These are phyloP conservation scores for Crotalus horridus DNA, from an alignment of 2,113 vertebrate genomes.

Conservation along the genomic window DNA sequence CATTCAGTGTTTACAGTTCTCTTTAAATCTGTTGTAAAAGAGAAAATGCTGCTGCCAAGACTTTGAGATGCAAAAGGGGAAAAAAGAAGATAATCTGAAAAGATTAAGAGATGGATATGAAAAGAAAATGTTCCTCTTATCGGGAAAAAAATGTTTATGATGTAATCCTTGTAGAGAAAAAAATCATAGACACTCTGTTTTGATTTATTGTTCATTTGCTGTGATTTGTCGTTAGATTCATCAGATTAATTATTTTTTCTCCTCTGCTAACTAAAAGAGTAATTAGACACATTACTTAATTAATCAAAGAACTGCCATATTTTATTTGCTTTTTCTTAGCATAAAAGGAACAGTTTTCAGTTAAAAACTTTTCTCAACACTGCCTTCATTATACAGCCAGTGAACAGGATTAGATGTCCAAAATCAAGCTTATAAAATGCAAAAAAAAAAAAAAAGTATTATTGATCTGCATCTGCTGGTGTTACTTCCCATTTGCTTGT, in stretches of 20 bases:
- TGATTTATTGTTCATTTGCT: constrained; percentile 15
- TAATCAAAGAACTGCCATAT: constrained; percentile 2
- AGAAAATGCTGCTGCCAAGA: not conserved
- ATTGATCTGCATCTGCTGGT: not conserved
- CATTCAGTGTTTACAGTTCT: not conserved
- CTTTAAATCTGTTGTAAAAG: not conserved
- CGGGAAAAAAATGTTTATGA: not conserved
- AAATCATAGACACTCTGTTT: not conserved
- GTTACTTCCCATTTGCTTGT: not conserved
- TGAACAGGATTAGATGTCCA: not conserved
- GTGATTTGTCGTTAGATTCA: constrained; percentile 18
- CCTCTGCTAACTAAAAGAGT: constrained; percentile 5
- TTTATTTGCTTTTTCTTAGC: not conserved
- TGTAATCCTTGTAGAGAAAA: not conserved
- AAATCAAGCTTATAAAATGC: not conserved
- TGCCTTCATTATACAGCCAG: not conserved
- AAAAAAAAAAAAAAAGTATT: not conserved
- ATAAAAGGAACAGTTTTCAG: constrained; percentile 24
- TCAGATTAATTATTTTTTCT: constrained; percentile 7
- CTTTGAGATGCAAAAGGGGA: not conserved
- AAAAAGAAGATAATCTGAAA: not conserved
- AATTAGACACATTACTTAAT: constrained; percentile 9
- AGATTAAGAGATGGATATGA: not conserved
- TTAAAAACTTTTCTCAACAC: not conserved
- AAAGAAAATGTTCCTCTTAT: not conserved